phyloP scores from a whole-genome alignment of 2,113 vertebrate species.

The Nymphicus hollandicus region DNA sequence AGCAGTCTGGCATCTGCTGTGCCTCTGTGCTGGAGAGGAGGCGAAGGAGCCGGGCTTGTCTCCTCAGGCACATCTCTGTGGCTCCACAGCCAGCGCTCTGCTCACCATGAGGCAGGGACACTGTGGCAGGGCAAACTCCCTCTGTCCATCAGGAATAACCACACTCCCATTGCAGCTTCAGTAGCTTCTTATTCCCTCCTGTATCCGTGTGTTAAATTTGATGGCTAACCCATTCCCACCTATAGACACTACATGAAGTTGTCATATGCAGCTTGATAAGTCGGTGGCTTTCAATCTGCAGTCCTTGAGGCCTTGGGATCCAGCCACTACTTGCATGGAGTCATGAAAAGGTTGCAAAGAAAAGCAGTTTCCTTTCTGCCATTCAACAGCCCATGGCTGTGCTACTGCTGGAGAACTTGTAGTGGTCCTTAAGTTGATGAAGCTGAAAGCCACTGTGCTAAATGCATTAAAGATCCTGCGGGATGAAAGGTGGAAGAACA shows the following conservation, averaged over 20 bases:
- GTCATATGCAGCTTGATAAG: neutral
- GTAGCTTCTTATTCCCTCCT: neutral
- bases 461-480: neutral
- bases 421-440: neutral
- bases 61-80: neutral
- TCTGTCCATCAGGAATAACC: neutral
- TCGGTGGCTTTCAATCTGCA: neutral
- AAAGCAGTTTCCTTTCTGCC: conserved; percentile 49
- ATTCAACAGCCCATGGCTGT: neutral
- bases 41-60: neutral
- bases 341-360: conserved; percentile 7
- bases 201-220: neutral
- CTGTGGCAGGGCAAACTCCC: neutral
- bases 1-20: neutral
- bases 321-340: neutral
- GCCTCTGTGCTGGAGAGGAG: neutral
- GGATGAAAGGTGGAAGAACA: neutral
- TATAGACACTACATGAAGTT: neutral
- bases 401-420: neutral
- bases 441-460: neutral
- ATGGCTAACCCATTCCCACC: neutral
- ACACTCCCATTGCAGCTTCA: neutral
- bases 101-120: neutral
- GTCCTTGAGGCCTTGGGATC: neutral
- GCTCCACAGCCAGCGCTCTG: neutral